Evolutionary conservation across 2,797 vertebrate genomes (phyloP), one percentile per base, ranked within the genome.

Genomic region (Leptodactylus fallax): DNA sequence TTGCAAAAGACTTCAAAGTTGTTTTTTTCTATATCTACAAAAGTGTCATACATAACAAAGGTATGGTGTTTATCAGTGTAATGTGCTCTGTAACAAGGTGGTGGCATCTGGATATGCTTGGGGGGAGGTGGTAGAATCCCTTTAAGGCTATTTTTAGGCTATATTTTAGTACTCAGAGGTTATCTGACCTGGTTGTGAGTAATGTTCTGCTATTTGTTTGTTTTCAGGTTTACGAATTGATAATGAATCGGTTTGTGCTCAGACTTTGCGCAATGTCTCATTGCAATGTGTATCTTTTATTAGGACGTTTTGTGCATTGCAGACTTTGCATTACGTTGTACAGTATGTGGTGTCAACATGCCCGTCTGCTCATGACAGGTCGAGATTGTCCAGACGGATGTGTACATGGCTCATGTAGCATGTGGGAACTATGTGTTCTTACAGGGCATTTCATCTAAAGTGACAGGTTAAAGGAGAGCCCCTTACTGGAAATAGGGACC

Each of bases 131-230:
- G 36, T 36, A 36, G 36, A 36, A 1, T 36, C 36, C 36, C 36
- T 36, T 36, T 36, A 36, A 36, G 36, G 36, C 36, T 36, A 36
- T 36, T 36, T 36, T 36, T 36, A 36, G 36, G 36, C 36, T 36
- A 36, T 36, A 36, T 53, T 53, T 53, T 12, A 12, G 51, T 53
- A 53, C 45, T 12, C 71, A 51, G 72, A 6, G 45, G 53, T 53
- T n/a, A 51, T 23, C 49, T 65, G 79, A 65, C 10, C 45, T 49
- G 0, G 19, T 2, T 61, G 27, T 80, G 16, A 63, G 79, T n/a
- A 81, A 81, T 81, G 79, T 25, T 27, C 36, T 47, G 19, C 25
- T 19, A 79, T 65, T 61, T 63, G 55, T 79, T 79, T 60, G 78
- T 45, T 16, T 79, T 79, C 55, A 0, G 2, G 79, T 45, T 61